Percentiles rank a stretch among this genome's conserved stretches.
Conservation (phyloP, 2,888 invertebrate species). For the Coelinius sp. region DNA sequence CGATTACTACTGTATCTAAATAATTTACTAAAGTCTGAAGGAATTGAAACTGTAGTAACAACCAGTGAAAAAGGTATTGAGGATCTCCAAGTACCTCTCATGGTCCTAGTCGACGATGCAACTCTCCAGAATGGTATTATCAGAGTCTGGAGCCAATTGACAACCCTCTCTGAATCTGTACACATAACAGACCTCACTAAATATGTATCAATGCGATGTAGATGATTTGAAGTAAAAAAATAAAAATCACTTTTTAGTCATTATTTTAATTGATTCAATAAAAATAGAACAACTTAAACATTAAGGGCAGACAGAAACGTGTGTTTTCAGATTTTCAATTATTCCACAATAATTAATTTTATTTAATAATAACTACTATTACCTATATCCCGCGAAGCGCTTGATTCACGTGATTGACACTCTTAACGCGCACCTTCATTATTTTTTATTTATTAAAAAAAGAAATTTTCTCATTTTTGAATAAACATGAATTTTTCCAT, state of each 20-base stretch:
- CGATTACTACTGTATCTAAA: slow-evolving; percentile 74
- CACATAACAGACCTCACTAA: slow-evolving; percentile 62
- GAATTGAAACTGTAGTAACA: slow-evolving; percentile 61
- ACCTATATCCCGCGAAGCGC: not conserved
- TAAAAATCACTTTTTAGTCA: slow-evolving; percentile 39
- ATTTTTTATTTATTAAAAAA: not conserved
- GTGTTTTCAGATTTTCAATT: slow-evolving; percentile 13
- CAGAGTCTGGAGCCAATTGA: slow-evolving; percentile 72
- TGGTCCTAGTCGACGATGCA: slow-evolving; percentile 78
- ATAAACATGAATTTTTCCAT: not conserved
- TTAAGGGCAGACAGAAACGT: slow-evolving; percentile 29
- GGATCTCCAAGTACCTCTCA: slow-evolving; percentile 77
- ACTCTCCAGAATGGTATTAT: slow-evolving; percentile 82
- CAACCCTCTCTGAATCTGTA: slow-evolving; percentile 67
- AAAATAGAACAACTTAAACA: slow-evolving; percentile 28
- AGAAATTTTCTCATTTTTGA: not conserved
- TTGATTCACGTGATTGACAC: slow-evolving; percentile 2
- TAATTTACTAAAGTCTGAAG: slow-evolving; percentile 71
- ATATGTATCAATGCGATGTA: slow-evolving; percentile 49
- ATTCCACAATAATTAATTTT: slow-evolving; percentile 10
- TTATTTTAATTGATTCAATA: slow-evolving; percentile 45
- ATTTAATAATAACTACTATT: slow-evolving; percentile 11
- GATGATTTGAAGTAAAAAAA: slow-evolving; percentile 46
- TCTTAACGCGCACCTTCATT: not conserved
- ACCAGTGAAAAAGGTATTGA: slow-evolving; percentile 57